phyloP scores from a whole-genome alignment of 2,113 vertebrate genomes.

The Junco hyemalis region DNA sequence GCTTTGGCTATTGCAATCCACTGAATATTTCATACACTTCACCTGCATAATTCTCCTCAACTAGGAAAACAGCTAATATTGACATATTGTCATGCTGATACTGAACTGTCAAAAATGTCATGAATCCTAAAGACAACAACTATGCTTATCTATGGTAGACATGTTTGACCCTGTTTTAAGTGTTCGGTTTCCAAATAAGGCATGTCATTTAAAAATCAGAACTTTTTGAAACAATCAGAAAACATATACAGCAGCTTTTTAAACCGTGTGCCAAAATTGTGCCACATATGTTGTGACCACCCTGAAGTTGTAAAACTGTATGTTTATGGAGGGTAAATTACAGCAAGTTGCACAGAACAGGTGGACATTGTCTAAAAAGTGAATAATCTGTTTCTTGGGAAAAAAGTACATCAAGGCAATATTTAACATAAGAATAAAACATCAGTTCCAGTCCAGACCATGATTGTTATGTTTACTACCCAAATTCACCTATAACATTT shows the following conservation, averaged over 20 bases:
- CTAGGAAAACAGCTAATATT: neutral
- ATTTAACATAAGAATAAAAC: neutral
- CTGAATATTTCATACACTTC: neutral
- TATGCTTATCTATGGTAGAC: neutral
- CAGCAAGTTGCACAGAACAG: neutral
- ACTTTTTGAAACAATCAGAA: neutral
- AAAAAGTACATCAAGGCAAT: neutral
- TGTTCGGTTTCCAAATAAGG: neutral
- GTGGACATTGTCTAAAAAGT: neutral
- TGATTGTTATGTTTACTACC: neutral
- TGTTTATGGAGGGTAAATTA: neutral
- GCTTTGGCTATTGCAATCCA: neutral
- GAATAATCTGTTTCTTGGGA: neutral
- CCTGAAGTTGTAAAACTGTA: neutral
- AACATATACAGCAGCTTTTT: neutral
- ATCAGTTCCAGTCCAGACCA: neutral
- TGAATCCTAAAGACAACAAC: neutral
- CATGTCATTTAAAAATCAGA: neutral
- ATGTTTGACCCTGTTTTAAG: neutral
- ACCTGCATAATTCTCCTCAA: neutral
- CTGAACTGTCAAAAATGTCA: neutral
- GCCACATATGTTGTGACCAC: neutral
- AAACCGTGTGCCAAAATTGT: neutral
- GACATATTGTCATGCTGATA: neutral
- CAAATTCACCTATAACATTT: neutral